These are phyloP conservation scores for Planiliza haematocheilus DNA, from an alignment of 2,113 vertebrate genomes.

Conservation along the genomic window DNA sequence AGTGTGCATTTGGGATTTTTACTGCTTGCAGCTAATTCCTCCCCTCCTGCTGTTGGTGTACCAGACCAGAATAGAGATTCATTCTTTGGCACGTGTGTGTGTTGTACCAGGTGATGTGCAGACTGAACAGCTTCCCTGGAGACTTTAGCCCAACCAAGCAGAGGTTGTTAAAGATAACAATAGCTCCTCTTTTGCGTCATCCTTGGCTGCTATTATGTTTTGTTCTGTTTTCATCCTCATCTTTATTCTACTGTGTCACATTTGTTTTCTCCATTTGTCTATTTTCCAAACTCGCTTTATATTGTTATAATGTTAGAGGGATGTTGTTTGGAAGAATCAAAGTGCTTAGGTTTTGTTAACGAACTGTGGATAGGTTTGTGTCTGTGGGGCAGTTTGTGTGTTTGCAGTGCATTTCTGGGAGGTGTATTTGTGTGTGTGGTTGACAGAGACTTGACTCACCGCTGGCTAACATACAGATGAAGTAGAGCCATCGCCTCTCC, in stretches of 20 bases:
- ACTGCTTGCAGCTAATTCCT: slow-evolving; percentile 56
- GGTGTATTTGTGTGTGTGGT: slow-evolving; percentile 21
- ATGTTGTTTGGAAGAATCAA: background rate
- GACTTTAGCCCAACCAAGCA: slow-evolving; percentile 32
- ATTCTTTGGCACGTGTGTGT: slow-evolving; percentile 31
- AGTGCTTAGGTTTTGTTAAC: background rate
- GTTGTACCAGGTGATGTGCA: slow-evolving; percentile 40
- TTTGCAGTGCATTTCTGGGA: slow-evolving; percentile 22
- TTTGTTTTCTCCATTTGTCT: background rate
- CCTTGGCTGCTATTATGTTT: slow-evolving; percentile 21
- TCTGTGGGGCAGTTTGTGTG: slow-evolving; percentile 16
- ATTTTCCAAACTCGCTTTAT: background rate
- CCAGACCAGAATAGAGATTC: slow-evolving; percentile 49
- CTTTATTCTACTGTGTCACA: slow-evolving; percentile 2
- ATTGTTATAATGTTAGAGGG: too few relatives aligned
- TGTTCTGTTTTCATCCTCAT: slow-evolving; percentile 22
- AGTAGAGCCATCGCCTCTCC: slow-evolving; percentile 10
- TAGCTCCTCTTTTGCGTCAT: slow-evolving; percentile 31
- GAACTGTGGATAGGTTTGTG: background rate
- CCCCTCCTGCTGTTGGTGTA: slow-evolving; percentile 47
- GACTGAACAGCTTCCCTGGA: slow-evolving; percentile 42
- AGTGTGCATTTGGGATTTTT: slow-evolving; percentile 53
- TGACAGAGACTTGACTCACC: slow-evolving; percentile 24
- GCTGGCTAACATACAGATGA: slow-evolving; percentile 21
- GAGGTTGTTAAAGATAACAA: slow-evolving; percentile 56